These are phyloP conservation scores for Falco novaeseelandiae DNA, from an alignment of 2,797 vertebrate species.

Conservation along the genomic window DNA sequence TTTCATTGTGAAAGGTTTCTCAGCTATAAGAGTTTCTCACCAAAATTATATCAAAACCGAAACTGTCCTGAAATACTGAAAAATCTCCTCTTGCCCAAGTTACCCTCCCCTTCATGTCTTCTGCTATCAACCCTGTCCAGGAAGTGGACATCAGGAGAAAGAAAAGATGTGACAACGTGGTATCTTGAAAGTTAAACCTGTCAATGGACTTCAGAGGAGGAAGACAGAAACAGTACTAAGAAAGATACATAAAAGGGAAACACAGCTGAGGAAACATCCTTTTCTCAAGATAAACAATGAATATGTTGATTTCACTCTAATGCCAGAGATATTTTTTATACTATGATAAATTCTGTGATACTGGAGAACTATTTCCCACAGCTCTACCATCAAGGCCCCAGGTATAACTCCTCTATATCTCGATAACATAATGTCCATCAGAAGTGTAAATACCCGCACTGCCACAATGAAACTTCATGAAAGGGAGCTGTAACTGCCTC, in stretches of 20 bases:
- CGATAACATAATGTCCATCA: not conserved
- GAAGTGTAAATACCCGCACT: not conserved
- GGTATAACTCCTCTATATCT: not conserved
- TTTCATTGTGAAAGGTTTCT: not conserved
- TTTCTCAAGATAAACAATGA: not conserved
- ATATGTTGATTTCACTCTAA: not conserved
- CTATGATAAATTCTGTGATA: not conserved
- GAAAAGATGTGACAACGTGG: rapidly evolving
- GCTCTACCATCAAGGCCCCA: not conserved
- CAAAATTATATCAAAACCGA: not conserved
- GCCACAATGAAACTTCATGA: not conserved
- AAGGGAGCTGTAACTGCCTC: not conserved
- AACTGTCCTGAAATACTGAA: not conserved
- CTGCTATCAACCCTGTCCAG: not conserved
- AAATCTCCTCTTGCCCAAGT: not conserved
- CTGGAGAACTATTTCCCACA: not conserved
- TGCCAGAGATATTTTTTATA: not conserved
- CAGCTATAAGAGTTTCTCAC: not conserved
- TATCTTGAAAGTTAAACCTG: not conserved
- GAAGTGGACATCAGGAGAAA: not conserved
- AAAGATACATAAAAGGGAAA: not conserved
- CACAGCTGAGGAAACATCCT: not conserved
- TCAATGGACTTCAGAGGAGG: not conserved
- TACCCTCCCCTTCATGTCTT: not conserved
- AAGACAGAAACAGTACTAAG: not conserved